Evolutionary conservation across 2,888 invertebrate genomes (phyloP), one percentile per base, ranked within the genome.

Genomic region (Nephrotoma guestfalica): DNA sequence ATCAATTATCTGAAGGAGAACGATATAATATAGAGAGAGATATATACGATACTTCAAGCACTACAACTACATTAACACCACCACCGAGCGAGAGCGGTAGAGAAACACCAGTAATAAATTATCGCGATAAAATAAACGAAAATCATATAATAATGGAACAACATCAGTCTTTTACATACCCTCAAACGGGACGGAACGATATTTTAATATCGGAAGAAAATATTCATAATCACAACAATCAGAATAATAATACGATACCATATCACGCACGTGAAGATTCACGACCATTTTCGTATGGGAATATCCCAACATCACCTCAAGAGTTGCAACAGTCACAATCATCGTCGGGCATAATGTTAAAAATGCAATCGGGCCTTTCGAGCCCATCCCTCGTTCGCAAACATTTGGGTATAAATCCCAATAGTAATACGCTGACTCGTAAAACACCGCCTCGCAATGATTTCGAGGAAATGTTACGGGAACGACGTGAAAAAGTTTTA

Each of bases 221-320:
- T 83, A 40, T 41, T 13, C 41, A 83, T 40, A 83, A 83, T 41
- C 40, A 83, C 41, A 83, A 83, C 40, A 83, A 83, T 47, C 88
- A 89, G 88, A 89, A 89, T 88, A 93, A 93, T 88, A 93, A 93
- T 88, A 94, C 94, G 91, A 96, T 97, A 91, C 97, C 97, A 89
- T 97, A 97, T 92, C 97, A 97, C 95, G 97, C 97, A 90, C 94
- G 97, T 90, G 95, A 96, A 89, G 96, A 97, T 92, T 96, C 96
- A 89, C 94, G 96, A 89, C 97, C 97, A 88, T 97, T 97, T 92
- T 96, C 96, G 87, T 97, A 97, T 94, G 96, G 96, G 87, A 95
- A 94, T 88, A 94, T 94, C 87, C 91, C 91, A 57, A 87, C 88
- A 51, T 45, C 47, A 47, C 85, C 85, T 41, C 41, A 85, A 85